These are phyloP conservation scores for Cremastinae sp. DNA, from an alignment of 2,888 invertebrate species.

Conservation along the genomic window DNA sequence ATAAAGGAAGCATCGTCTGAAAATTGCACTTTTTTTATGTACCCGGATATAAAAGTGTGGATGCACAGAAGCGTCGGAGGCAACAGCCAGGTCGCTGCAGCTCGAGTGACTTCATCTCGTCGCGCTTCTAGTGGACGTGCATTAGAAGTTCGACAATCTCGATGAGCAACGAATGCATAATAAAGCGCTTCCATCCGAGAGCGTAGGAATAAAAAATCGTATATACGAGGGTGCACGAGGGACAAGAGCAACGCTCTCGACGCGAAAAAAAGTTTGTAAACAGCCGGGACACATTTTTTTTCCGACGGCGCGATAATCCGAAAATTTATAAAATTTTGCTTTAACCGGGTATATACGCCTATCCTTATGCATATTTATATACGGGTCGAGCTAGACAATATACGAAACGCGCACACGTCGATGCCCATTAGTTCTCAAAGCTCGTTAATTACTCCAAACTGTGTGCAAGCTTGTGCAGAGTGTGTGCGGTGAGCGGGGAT, in stretches of 20 bases:
- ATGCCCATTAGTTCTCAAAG: slow-evolving; percentile 48
- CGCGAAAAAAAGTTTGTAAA: neutral
- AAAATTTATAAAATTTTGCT: too few relatives aligned
- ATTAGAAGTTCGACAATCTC: slow-evolving; percentile 48
- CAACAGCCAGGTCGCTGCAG: slow-evolving; percentile 5
- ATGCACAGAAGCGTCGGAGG: slow-evolving; percentile 11
- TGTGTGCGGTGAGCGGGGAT: slow-evolving; percentile 9
- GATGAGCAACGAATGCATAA: slow-evolving; percentile 51
- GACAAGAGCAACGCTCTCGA: neutral
- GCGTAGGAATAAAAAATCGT: slow-evolving; percentile 7
- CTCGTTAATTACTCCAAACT: slow-evolving; percentile 36
- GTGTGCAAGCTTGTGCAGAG: neutral
- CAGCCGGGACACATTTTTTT: neutral
- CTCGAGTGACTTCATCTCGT: slow-evolving; percentile 37
- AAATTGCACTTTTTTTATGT: slow-evolving; percentile 8
- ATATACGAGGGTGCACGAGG: neutral
- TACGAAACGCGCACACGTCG: slow-evolving; percentile 32
- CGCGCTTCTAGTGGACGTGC: slow-evolving; percentile 31
- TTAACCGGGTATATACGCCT: neutral
- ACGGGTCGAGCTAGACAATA: neutral
- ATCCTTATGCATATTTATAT: neutral
- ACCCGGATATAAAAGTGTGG: neutral
- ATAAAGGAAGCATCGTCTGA: slow-evolving; percentile 1
- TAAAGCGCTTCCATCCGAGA: slow-evolving; percentile 26
- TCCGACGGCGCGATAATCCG: too few relatives aligned